Evolutionary conservation across 2,113 vertebrate species (phyloP).

Genomic region (Lontra canadensis): DNA sequence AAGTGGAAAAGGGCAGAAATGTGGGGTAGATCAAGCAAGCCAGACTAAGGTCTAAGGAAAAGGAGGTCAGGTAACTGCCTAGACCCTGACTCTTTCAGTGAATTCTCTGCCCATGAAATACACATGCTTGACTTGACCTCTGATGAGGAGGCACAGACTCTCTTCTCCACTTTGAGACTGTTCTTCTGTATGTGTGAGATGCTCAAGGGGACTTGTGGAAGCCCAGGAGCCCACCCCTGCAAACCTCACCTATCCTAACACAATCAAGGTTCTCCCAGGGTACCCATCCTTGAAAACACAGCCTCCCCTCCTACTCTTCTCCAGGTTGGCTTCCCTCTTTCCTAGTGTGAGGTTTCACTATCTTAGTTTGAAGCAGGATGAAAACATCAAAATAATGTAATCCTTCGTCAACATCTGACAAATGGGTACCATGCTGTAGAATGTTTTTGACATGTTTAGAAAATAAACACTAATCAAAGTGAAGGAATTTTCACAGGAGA

Average conservation of each 20-base stretch:
- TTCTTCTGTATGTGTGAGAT: not conserved
- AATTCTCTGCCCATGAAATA: not conserved
- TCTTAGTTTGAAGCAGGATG: not conserved
- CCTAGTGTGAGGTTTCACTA: not conserved
- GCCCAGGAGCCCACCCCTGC: accelerated
- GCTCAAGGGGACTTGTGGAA: not conserved
- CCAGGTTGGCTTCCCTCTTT: not conserved
- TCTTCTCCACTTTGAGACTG: not conserved
- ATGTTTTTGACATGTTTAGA: not conserved
- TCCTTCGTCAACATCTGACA: not conserved
- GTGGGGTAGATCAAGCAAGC: not conserved
- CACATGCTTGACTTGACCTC: not conserved
- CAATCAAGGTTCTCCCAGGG: not conserved
- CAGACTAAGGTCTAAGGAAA: not conserved
- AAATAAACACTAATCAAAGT: conserved; percentile 22
- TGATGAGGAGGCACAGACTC: accelerated
- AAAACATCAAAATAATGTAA: conserved; percentile 16
- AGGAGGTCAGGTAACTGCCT: not conserved
- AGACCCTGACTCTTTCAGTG: not conserved
- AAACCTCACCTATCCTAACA: accelerated
- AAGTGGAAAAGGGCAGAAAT: not conserved
- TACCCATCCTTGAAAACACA: not conserved
- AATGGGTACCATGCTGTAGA: not conserved
- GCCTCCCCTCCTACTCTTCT: not conserved
- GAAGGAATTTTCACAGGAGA: not conserved